These are phyloP conservation scores for Metacarcinus magister DNA, from an alignment of 2,888 invertebrate species.

Conservation along the genomic window DNA sequence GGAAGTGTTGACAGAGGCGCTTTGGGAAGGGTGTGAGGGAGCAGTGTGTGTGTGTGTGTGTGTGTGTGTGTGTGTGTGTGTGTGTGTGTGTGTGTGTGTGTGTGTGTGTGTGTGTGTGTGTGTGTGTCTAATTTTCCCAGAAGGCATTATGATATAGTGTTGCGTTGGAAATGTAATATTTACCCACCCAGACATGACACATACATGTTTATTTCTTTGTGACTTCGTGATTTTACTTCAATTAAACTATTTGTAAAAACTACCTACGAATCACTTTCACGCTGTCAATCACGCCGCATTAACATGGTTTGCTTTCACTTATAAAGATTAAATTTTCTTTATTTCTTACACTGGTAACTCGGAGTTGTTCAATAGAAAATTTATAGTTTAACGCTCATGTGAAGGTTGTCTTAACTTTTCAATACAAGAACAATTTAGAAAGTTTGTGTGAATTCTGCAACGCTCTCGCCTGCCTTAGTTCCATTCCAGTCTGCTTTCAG, in stretches of 20 bases:
- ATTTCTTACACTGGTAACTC: neutral
- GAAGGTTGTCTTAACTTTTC: conserved; percentile 14
- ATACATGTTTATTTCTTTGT: neutral
- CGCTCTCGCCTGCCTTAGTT: neutral
- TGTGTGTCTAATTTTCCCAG: no score
- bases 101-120: no score
- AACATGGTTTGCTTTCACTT: neutral
- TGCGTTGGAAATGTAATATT: no score
- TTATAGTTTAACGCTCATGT: neutral
- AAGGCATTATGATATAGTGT: no score
- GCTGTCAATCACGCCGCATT: neutral
- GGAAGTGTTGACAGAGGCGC: neutral
- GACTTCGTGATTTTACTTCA: neutral
- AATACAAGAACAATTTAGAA: neutral
- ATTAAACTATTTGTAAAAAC: neutral
- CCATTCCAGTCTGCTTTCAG: neutral
- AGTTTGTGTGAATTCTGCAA: neutral
- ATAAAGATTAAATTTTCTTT: neutral
- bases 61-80: conserved; percentile 41
- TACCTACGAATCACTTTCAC: neutral
- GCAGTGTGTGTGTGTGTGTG: conserved; percentile 5
- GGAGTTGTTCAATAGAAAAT: neutral
- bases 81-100: neutral
- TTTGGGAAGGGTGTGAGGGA: neutral
- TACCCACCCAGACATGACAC: neutral